phyloP scores from a whole-genome alignment of 2,113 vertebrate genomes.

The Ovibos moschatus region DNA sequence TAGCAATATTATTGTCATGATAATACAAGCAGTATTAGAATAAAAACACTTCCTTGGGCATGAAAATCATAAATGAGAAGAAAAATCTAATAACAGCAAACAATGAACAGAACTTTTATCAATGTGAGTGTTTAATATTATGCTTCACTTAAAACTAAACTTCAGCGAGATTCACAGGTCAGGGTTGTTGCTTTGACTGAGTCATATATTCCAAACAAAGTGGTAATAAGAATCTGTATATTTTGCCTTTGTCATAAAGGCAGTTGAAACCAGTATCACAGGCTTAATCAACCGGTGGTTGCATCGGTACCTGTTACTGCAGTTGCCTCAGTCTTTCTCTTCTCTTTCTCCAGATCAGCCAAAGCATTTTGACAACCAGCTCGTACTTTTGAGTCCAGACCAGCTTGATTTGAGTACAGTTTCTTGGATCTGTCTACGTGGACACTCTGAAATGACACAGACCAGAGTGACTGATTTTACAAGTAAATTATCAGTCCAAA shows the following conservation, averaged over 20 bases:
- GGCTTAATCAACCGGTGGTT: conserved; percentile 62
- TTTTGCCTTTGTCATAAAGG: not conserved
- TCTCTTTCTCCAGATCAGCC: conserved; percentile 19
- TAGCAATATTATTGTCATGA: not conserved
- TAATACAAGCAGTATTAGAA: not conserved
- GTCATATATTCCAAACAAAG: conserved; percentile 41
- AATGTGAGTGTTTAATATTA: conserved; percentile 47
- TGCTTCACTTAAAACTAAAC: conserved; percentile 38
- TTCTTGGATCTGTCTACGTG: conserved; percentile 62
- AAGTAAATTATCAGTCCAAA: conserved; percentile 53
- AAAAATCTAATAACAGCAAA: not conserved
- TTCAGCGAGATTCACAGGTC: not conserved
- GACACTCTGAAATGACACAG: conserved; percentile 79
- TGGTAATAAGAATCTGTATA: not conserved
- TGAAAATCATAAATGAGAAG: conserved; percentile 1
- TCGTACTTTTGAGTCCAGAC: not conserved
- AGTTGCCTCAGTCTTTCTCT: conserved; percentile 1
- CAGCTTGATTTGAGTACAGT: conserved; percentile 26
- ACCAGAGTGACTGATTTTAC: conserved; percentile 47
- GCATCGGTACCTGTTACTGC: not conserved
- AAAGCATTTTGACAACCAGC: conserved; percentile 66
- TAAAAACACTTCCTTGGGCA: not conserved
- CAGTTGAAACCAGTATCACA: not conserved
- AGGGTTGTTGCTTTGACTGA: not conserved
- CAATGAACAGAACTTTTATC: conserved; percentile 39